Conservation (phyloP, 92 coral and sea anemone species). For the Heteractis magnifica region DNA sequence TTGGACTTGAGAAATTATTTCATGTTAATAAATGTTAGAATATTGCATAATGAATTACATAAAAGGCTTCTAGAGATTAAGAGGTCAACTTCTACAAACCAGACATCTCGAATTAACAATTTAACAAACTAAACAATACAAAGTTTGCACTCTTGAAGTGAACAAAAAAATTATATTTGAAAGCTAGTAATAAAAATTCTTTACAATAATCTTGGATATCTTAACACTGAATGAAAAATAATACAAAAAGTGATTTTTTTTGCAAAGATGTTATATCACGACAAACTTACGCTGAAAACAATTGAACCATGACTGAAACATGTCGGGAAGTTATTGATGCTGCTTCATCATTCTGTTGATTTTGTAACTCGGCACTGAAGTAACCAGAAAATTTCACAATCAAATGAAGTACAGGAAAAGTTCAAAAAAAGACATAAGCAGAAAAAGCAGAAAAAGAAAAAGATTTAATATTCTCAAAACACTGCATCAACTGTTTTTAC, state of each 20-base stretch:
- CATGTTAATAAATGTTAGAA: no score
- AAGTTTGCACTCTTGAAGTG: no score
- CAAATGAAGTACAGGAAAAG: background rate
- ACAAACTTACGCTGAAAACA: conserved; percentile 35
- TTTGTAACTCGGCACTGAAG: conserved; percentile 67
- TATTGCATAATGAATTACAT: no score
- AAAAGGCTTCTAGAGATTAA: no score
- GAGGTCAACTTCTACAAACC: no score
- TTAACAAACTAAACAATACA: no score
- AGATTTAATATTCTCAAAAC: background rate
- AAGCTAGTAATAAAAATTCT: no score
- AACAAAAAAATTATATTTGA: no score
- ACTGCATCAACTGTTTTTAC: background rate
- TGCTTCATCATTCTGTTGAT: conserved; percentile 26
- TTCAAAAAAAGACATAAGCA: background rate
- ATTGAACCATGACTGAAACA: conserved; percentile 53
- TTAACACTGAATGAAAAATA: background rate
- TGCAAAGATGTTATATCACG: background rate
- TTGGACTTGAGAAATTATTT: no score
- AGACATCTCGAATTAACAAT: no score
- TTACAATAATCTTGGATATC: background rate
- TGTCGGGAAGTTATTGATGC: conserved; percentile 40
- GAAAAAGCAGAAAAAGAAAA: background rate
- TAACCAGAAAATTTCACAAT: conserved; percentile 20
- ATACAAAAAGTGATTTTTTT: background rate